phyloP scores from a whole-genome alignment of 2,113 vertebrate genomes.

The Tragelaphus imberbis region DNA sequence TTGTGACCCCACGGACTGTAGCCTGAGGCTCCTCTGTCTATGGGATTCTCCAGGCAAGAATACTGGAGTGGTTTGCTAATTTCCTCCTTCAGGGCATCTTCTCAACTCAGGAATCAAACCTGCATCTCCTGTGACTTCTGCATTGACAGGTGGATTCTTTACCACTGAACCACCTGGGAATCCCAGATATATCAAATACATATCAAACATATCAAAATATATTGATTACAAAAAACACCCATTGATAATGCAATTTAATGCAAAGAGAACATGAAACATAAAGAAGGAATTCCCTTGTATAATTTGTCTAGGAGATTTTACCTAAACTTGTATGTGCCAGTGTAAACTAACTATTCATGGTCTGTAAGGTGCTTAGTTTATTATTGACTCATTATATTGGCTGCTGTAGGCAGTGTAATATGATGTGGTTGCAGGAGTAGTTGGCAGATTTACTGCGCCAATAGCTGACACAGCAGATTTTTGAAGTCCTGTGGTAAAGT shows the following conservation, averaged over 20 bases:
- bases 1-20: not conserved
- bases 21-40: not conserved
- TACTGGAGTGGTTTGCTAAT: not conserved
- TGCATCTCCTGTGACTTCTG: not conserved
- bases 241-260: conserved; percentile 66
- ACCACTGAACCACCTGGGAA: not conserved
- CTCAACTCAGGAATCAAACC: not conserved
- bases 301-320: conserved; percentile 78
- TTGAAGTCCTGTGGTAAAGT: conserved; percentile 88
- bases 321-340: conserved; percentile 75
- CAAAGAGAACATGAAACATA: conserved; percentile 61
- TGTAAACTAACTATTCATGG: conserved; percentile 82
- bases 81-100: not conserved
- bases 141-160: not conserved
- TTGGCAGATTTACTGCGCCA: conserved; percentile 88
- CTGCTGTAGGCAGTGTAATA: conserved; percentile 85
- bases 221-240: conserved; percentile 51
- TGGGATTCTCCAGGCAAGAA: not conserved
- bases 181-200: not conserved
- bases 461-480: conserved; percentile 88
- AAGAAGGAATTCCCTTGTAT: conserved; percentile 67
- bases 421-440: conserved; percentile 82
- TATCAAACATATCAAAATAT: conserved; percentile 57
- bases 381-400: conserved; percentile 88
- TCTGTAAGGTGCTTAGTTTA: conserved; percentile 82